Percentiles rank a stretch among this genome's conserved stretches.
Conservation (phyloP, 2,797 vertebrate genomes). For the Cryptoblepharus egeriae region DNA sequence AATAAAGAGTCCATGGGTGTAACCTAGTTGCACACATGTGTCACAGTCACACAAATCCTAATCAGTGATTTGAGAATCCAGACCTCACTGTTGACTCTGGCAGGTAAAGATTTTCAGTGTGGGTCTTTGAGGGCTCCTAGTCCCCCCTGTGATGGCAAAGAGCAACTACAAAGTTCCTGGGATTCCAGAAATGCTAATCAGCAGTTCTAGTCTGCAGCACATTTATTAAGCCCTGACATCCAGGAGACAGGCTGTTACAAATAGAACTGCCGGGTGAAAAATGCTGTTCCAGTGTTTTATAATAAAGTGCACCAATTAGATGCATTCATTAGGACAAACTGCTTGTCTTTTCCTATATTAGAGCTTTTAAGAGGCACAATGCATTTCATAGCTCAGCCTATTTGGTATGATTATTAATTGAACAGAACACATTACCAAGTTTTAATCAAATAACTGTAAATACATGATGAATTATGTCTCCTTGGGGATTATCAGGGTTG, state of each 20-base stretch:
- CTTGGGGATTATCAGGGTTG: conserved; percentile 59
- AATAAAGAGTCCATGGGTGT: neutral
- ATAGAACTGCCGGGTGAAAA: conserved; percentile 82
- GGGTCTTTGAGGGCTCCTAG: conserved; percentile 48
- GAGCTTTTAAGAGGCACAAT: conserved; percentile 76
- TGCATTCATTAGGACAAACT: conserved; percentile 83
- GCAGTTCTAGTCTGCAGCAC: conserved; percentile 80
- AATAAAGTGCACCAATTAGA: conserved; percentile 86
- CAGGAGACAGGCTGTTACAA: conserved; percentile 83
- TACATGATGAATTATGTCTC: conserved; percentile 77
- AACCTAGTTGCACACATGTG: neutral
- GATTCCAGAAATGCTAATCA: conserved; percentile 83
- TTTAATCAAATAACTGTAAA: conserved; percentile 79
- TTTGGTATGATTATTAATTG: conserved; percentile 80
- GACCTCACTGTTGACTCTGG: neutral
- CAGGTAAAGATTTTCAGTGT: neutral
- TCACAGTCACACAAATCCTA: neutral
- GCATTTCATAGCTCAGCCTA: conserved; percentile 71
- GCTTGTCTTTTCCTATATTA: conserved; percentile 80
- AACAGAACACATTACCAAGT: conserved; percentile 73
- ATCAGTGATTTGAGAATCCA: conserved; percentile 11
- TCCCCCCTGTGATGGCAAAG: conserved; percentile 73
- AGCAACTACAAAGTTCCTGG: conserved; percentile 72
- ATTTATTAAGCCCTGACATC: conserved; percentile 82
- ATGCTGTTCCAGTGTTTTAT: conserved; percentile 82